A percentile compares a stretch with the other conserved stretches of the same genome.
These are phyloP conservation scores for Branchinecta lindahli DNA, from an alignment of 1,140 invertebrate genomes.

Conservation along the genomic window DNA sequence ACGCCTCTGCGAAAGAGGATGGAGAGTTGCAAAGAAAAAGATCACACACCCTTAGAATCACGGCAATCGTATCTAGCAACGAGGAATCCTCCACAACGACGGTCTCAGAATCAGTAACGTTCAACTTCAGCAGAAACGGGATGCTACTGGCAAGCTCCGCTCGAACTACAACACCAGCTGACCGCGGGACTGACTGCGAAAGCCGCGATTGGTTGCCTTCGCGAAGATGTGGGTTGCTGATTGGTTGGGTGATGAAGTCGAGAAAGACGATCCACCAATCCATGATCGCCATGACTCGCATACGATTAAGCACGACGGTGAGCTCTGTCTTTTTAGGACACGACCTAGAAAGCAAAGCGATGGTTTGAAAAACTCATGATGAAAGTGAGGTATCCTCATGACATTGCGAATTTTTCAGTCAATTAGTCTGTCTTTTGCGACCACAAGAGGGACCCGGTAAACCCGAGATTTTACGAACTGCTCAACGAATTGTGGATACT, in stretches of 20 bases:
- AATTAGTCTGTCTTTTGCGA: too few relatives aligned
- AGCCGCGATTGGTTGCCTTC: not conserved
- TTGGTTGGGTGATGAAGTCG: slow-evolving; percentile 49
- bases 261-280: slow-evolving; percentile 80
- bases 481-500: too few relatives aligned
- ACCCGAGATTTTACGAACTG: too few relatives aligned
- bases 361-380: not conserved
- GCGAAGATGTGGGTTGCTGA: not conserved
- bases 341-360: slow-evolving; percentile 24
- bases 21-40: too few relatives aligned
- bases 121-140: slow-evolving; percentile 73
- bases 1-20: too few relatives aligned
- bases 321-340: slow-evolving; percentile 44
- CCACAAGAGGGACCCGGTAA: too few relatives aligned
- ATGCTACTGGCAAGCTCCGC: slow-evolving; percentile 22
- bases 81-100: slow-evolving; percentile 83
- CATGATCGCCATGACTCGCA: slow-evolving; percentile 80
- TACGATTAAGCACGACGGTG: slow-evolving; percentile 84
- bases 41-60: slow-evolving; percentile 62
- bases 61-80: slow-evolving; percentile 72
- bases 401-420: not conserved
- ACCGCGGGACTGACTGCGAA: not conserved
- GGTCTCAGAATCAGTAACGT: slow-evolving; percentile 86
- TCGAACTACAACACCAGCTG: not conserved
- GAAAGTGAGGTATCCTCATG: not conserved